These are phyloP conservation scores for Onychostoma macrolepis DNA, from an alignment of 2,113 vertebrate species.

Conservation along the genomic window DNA sequence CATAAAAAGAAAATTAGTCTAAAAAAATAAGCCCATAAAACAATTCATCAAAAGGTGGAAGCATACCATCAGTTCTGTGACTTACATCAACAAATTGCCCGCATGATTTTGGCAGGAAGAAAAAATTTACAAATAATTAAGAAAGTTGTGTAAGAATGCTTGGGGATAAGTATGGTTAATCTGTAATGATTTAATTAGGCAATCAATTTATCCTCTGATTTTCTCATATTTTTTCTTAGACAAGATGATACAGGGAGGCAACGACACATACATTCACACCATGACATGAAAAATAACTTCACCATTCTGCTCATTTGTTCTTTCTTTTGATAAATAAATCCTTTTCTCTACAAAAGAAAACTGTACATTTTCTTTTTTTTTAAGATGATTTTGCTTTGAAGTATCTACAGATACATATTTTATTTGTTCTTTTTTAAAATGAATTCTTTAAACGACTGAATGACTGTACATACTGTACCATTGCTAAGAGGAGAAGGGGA, in stretches of 20 bases:
- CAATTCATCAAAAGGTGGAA: conserved; percentile 80
- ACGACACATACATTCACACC: conserved; percentile 99
- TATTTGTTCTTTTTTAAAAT: conserved; percentile 66
- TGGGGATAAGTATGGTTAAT: conserved; percentile 93
- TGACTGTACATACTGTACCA: conserved; percentile 90
- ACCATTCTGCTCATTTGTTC: conserved; percentile 80
- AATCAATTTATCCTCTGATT: conserved; percentile 75
- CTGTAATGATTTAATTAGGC: conserved; percentile 84
- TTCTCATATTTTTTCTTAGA: conserved; percentile 76
- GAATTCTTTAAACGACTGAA: conserved; percentile 76
- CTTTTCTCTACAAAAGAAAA: conserved; percentile 73
- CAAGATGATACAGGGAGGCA: conserved; percentile 93
- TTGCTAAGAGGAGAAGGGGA: conserved; percentile 79
- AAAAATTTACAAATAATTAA: conserved; percentile 96
- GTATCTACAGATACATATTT: conserved; percentile 34
- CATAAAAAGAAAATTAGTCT: conserved; percentile 69
- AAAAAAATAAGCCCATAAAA: conserved; percentile 75
- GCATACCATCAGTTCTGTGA: conserved; percentile 94
- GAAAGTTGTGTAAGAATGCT: conserved; percentile 99
- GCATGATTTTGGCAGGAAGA: conserved; percentile 99
- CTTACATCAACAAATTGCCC: conserved; percentile 99
- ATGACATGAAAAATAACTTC: conserved; percentile 98
- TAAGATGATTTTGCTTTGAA: conserved; percentile 57
- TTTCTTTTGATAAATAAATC: conserved; percentile 75
- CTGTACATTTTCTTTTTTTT: conserved; percentile 59